A percentile compares a stretch with the other conserved stretches of the same genome.
phyloP scores from a whole-genome alignment of 2,113 vertebrate species.

The Aplodontia rufa region DNA sequence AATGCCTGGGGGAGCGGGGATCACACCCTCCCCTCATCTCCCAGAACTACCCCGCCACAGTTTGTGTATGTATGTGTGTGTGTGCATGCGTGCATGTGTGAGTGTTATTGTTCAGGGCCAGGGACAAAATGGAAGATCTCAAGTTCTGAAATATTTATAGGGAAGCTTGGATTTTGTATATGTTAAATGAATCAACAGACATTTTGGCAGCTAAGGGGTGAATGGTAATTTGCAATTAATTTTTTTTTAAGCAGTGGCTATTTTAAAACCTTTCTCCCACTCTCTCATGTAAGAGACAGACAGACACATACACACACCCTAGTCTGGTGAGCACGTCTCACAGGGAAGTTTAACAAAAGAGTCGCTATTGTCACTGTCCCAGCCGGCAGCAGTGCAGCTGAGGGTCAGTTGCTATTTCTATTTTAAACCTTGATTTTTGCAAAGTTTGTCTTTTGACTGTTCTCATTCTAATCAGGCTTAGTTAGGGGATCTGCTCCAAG shows the following conservation, averaged over 20 bases:
- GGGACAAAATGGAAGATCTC: slow-evolving; percentile 80
- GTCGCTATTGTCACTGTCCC: slow-evolving; percentile 46
- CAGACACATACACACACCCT: slow-evolving; percentile 44
- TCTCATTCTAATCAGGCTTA: slow-evolving; percentile 82
- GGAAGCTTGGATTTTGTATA: slow-evolving; percentile 70
- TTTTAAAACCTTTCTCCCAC: slow-evolving; percentile 65
- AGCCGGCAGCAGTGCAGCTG: slow-evolving; percentile 72
- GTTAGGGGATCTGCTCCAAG: slow-evolving; percentile 72
- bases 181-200: slow-evolving; percentile 77
- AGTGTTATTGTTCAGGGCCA: slow-evolving; percentile 73
- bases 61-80: not conserved
- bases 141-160: slow-evolving; percentile 79
- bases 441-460: slow-evolving; percentile 82
- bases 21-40: not conserved
- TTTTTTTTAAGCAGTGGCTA: slow-evolving; percentile 40
- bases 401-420: slow-evolving; percentile 77
- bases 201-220: slow-evolving; percentile 73
- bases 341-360: slow-evolving; percentile 74
- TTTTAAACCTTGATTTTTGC: slow-evolving; percentile 75
- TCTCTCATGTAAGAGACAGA: slow-evolving; percentile 55
- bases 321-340: slow-evolving; percentile 71
- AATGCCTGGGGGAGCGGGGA: slow-evolving; percentile 68
- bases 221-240: slow-evolving; percentile 67
- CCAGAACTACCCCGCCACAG: not conserved
- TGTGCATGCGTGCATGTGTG: not conserved